These are phyloP conservation scores for Micrasema longulum DNA, from an alignment of 1,140 invertebrate genomes.

Conservation along the genomic window DNA sequence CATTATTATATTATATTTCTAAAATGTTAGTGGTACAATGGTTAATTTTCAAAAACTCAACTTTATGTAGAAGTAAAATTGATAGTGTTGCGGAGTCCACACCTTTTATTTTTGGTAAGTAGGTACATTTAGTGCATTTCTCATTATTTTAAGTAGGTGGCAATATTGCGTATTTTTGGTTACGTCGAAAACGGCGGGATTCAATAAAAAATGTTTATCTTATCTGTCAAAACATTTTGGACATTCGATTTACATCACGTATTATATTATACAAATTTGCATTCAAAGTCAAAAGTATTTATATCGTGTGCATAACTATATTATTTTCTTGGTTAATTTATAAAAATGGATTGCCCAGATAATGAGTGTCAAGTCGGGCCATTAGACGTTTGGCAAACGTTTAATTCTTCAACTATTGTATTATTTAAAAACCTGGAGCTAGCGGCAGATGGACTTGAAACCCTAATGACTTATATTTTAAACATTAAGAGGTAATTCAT, in stretches of 20 bases:
- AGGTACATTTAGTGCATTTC: too few relatives aligned
- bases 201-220: conserved; percentile 16
- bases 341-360: conserved; percentile 43
- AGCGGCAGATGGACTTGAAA: conserved; percentile 64
- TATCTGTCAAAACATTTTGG: conserved; percentile 17
- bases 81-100: too few relatives aligned
- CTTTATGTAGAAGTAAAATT: too few relatives aligned
- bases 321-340: not conserved
- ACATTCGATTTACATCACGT: not conserved
- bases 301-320: too few relatives aligned
- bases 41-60: too few relatives aligned
- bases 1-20: too few relatives aligned
- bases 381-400: conserved; percentile 69
- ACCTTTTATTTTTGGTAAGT: too few relatives aligned
- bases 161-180: too few relatives aligned
- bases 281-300: too few relatives aligned
- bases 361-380: conserved; percentile 34
- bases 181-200: conserved; percentile 11
- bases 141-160: too few relatives aligned
- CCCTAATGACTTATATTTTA: conserved; percentile 65
- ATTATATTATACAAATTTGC: too few relatives aligned
- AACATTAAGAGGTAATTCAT: conserved; percentile 67
- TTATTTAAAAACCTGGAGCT: conserved; percentile 66
- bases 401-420: conserved; percentile 66
- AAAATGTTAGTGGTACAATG: too few relatives aligned